Evolutionary conservation across 64 coral and sea anemone species (phyloP).

Genomic region (Astreopora myriophthalma): DNA sequence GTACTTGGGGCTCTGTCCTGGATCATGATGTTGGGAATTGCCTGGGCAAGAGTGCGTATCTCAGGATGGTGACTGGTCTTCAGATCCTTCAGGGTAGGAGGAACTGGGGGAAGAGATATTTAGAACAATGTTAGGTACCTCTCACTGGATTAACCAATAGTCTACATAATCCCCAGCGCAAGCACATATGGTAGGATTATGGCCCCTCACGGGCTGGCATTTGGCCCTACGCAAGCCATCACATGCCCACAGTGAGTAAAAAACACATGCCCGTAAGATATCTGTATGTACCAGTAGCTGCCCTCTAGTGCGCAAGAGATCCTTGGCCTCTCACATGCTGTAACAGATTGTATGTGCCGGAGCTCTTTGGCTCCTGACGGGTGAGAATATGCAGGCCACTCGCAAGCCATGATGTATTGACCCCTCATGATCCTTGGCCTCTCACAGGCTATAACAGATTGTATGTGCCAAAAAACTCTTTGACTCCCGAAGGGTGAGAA

Average conservation of each 20-base stretch:
- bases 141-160: too few relatives aligned
- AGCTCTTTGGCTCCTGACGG: too few relatives aligned
- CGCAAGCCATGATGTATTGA: too few relatives aligned
- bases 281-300: neutral
- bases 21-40: slow-evolving; percentile 17
- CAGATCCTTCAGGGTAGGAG: too few relatives aligned
- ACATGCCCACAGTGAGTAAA: neutral
- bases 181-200: neutral
- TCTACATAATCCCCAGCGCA: neutral
- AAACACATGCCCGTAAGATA: neutral
- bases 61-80: neutral
- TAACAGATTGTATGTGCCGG: too few relatives aligned
- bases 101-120: neutral
- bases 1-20: slow-evolving; percentile 34
- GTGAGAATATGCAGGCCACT: neutral
- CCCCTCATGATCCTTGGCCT: too few relatives aligned
- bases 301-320: neutral
- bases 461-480: too few relatives aligned
- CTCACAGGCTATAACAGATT: neutral
- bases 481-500: too few relatives aligned
- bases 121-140: neutral
- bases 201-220: neutral
- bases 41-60: neutral
- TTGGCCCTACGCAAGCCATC: neutral
- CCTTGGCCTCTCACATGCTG: neutral